Percentiles rank a stretch among this genome's conserved stretches.
Evolutionary conservation across 1,140 invertebrate genomes (phyloP).

Genomic region (Aphidius ervi): DNA sequence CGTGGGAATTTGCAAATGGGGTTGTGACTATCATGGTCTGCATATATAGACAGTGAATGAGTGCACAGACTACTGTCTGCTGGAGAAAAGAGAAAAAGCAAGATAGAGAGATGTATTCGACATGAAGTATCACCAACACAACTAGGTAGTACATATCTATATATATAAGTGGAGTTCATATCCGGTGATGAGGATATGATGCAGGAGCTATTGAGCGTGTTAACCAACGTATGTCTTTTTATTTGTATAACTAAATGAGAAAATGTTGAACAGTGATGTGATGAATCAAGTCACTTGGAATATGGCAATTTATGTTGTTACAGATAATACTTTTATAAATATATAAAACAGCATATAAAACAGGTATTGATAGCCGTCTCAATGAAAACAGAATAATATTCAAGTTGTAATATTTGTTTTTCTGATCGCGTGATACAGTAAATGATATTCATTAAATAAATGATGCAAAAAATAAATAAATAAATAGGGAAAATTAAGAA

Average conservation of each 20-base stretch:
- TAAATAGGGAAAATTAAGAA: conserved; percentile 1
- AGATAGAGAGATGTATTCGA: conserved; percentile 21
- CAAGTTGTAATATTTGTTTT: too few relatives aligned
- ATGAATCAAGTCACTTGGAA: too few relatives aligned
- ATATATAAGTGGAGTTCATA: conserved; percentile 23
- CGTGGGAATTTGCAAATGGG: conserved; percentile 9
- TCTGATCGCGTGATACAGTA: too few relatives aligned
- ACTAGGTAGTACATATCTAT: conserved; percentile 6
- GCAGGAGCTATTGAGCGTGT: conserved; percentile 9
- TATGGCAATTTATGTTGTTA: too few relatives aligned
- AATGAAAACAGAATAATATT: too few relatives aligned
- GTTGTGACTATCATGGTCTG: too few relatives aligned
- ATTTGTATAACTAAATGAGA: conserved; percentile 2
- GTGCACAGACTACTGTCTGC: conserved; percentile 9
- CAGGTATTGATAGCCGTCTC: too few relatives aligned
- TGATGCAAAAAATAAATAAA: not conserved
- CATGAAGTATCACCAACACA: conserved; percentile 22
- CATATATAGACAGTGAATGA: not conserved
- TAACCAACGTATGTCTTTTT: not conserved
- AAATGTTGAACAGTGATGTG: not conserved
- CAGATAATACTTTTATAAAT: too few relatives aligned
- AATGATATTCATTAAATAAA: too few relatives aligned
- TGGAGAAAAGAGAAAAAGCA: conserved; percentile 4
- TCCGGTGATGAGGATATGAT: conserved; percentile 6
- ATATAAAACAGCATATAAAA: too few relatives aligned